Evolutionary conservation across 2,888 invertebrate species (phyloP).

Genomic region (Plemyria rubiginata): DNA sequence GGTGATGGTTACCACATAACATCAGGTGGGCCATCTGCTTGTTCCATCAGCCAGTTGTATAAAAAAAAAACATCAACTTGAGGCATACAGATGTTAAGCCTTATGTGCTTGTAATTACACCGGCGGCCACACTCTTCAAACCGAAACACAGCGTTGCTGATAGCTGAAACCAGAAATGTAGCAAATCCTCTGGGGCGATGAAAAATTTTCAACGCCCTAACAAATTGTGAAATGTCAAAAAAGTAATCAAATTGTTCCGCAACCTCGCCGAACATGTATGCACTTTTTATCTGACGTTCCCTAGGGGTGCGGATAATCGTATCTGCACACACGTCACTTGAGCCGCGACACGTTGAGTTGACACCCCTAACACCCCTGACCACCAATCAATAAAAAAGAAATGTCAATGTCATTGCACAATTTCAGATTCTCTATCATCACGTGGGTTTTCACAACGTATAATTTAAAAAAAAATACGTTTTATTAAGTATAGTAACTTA

Average conservation of each 20-base stretch:
- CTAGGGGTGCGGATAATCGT: constrained; percentile 71
- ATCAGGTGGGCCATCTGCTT: no score
- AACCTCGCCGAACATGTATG: constrained; percentile 48
- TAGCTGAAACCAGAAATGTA: not conserved
- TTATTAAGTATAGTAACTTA: constrained; percentile 60
- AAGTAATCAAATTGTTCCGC: constrained; percentile 54
- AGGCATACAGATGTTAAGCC: no score
- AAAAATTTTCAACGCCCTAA: constrained; percentile 35
- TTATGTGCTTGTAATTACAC: no score
- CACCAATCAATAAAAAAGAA: constrained; percentile 62
- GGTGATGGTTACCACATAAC: no score
- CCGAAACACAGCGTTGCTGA: no score
- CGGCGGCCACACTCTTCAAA: no score
- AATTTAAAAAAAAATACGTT: constrained; percentile 31
- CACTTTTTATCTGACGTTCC: constrained; percentile 60
- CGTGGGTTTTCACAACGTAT: constrained; percentile 48
- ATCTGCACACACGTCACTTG: constrained; percentile 76
- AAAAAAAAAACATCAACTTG: no score
- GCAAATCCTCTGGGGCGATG: constrained; percentile 20
- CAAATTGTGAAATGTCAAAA: constrained; percentile 46
- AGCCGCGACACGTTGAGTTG: constrained; percentile 57
- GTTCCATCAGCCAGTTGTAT: no score
- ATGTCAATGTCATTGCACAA: constrained; percentile 31
- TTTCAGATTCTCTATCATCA: constrained; percentile 47
- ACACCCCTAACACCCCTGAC: constrained; percentile 67